Evolutionary conservation across 2,797 vertebrate genomes (phyloP).

Genomic region (Sebastes hubbsi): DNA sequence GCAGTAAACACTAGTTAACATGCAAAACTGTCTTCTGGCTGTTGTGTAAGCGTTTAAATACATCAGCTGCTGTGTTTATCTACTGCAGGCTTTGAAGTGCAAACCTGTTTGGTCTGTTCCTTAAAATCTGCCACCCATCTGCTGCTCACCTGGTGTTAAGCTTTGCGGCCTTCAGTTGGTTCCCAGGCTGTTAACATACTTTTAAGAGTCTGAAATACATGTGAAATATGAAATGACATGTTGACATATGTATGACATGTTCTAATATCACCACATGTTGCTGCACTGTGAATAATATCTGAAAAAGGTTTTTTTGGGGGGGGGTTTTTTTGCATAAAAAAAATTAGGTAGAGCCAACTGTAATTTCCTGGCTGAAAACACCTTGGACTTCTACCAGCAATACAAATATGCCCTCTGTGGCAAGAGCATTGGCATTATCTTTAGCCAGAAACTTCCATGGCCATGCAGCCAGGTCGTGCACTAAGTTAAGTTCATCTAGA

Average conservation of each 20-base stretch:
- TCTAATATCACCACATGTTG: neutral
- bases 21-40: neutral
- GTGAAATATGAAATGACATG: neutral
- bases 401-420: neutral
- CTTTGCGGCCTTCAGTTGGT: conserved; percentile 37
- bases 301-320: neutral
- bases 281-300: neutral
- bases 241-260: neutral
- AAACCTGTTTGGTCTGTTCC: conserved; percentile 17
- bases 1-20: neutral
- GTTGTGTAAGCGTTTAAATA: neutral
- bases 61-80: neutral
- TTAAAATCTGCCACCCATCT: conserved; percentile 65
- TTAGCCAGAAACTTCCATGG: neutral
- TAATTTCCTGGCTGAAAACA: neutral
- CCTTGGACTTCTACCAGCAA: neutral
- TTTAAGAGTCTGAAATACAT: neutral
- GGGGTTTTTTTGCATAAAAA: neutral
- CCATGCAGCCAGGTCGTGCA: conserved; percentile 30
- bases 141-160: conserved; percentile 48
- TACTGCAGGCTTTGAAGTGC: conserved; percentile 6
- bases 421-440: neutral
- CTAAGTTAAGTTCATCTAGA: neutral
- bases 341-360: neutral
- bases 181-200: neutral